Base-by-base conservation (phyloP, 2,888 invertebrate genomes). In the Drosophila tanythrix region DNA sequence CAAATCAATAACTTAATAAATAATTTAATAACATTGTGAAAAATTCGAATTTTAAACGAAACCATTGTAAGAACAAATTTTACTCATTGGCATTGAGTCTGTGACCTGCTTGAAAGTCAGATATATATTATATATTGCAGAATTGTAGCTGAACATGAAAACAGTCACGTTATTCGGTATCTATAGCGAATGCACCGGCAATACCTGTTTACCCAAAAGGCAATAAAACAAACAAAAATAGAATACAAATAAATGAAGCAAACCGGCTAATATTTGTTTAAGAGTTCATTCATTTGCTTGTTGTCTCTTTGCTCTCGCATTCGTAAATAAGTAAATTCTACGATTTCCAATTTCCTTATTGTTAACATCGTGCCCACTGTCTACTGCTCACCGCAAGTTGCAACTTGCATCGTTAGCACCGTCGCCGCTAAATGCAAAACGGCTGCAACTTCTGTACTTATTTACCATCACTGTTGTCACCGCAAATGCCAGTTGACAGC, bases 401-500 rank as follows among this genome's bases (percentile, higher is more conserved):
- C 46, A 25, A 4, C 15, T 46, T 51, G 48, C 7, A 21, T 74
- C 81, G 75, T 81, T 75, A 82, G 64, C 66, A 64, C 59, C 21
- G 60, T 68, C 43, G 50, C 63, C 51, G 51, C 64, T 59, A 67
- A 67, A 33, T 57, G 60, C 59, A 29, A 68, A 69, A 64, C 86
- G 62, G 88, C 69, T 59, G 77, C 89, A 88, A 70, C 75, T 67
- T 69, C 57, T 69, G 74, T 78, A 75, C 80, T 88, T 76, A 74
- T 73, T 82, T 70, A 59, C 74, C 75, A 71, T 70, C 83, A 59
- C 46, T 51, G 62, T 68, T 83, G 85, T 78, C 88, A 88, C 83
- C 75, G 75, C 62, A 59, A 69, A 77, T 68, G 7, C 60, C 60
- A 35, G 76, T 73, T 40, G 51, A 55, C 35, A 76, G 72, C 66